Conservation (phyloP, 2,113 vertebrate genomes). For the Heptranchias perlo region DNA sequence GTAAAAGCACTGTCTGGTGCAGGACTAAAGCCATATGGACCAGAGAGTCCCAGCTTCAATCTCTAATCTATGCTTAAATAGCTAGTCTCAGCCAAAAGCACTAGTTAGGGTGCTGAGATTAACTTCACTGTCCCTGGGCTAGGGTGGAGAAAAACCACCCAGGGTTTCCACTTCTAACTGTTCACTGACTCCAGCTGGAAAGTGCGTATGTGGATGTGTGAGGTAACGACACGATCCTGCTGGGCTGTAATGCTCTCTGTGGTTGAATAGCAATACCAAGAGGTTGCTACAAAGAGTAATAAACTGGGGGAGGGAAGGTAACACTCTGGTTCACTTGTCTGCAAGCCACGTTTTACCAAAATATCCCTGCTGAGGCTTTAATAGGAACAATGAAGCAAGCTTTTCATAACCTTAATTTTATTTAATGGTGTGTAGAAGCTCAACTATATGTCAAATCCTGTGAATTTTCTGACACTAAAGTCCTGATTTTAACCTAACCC, state of each 20-base stretch:
- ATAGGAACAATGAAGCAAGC: background rate
- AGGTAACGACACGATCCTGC: background rate
- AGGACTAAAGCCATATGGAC: background rate
- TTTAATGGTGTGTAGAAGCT: background rate
- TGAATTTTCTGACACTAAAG: background rate
- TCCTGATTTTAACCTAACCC: background rate
- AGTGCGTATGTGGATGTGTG: background rate
- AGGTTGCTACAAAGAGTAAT: background rate
- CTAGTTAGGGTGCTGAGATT: background rate
- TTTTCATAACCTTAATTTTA: background rate
- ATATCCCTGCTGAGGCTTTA: background rate
- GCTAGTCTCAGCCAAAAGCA: background rate
- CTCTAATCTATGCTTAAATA: background rate
- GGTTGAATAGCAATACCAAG: background rate
- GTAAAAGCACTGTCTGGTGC: background rate
- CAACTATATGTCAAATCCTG: background rate
- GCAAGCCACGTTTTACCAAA: background rate
- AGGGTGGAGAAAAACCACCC: background rate
- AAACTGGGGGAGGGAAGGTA: background rate
- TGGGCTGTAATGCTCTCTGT: background rate
- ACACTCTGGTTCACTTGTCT: background rate
- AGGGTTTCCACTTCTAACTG: background rate
- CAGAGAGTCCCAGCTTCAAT: background rate
- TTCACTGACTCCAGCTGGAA: background rate
- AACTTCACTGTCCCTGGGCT: background rate